Base-by-base conservation (phyloP, 2,113 vertebrate species). In the Varanus salvator region DNA sequence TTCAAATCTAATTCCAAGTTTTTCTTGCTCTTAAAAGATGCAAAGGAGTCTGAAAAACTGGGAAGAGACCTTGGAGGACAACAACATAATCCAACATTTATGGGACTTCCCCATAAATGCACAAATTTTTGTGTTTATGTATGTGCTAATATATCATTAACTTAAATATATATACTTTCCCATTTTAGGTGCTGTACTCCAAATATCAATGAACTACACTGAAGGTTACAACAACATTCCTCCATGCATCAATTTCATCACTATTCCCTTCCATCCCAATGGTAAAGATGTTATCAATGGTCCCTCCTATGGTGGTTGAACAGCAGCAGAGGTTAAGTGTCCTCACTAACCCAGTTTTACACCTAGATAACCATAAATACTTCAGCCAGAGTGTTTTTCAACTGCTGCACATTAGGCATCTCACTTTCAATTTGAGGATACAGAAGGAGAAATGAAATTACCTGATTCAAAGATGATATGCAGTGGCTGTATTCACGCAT, bases 231-330 rank as follows among this genome's bases (percentile, higher is more conserved):
- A 96, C 74, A 17, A 34, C 66, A 76, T 80, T 2, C 96, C 96
- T 89, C 97, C 96, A 76, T 50, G 27, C 38, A 83, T 97, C 76
- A 94, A 25, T 90, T 97, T 97, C 90, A 86, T 21, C 77, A 93
- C 91, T 52, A 94, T 97, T 92, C 97, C 97, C 74, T 97, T 97
- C 93, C 97, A 97, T 91, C 96, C 96, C 80, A 97, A 97, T 86
- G 97, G 97, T 97, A 96, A 96, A 95, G 6, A 77, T 19, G 8
- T 66, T 84, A 82, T 76, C 69, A 7, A 85, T 4, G 23, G 50
- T 75, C 60, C 8, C 2, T 89, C 23, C 74, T 34, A 68, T 78
- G 3, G 38, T 44, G 23, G 4, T 12, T 57, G 68, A 81, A 60
- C 68, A 74, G 80, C 25, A 82, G n/a, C 77, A 81, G 34, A 54